These are phyloP conservation scores for Edolisoma coerulescens DNA, from an alignment of 2,113 vertebrate species.

Conservation along the genomic window DNA sequence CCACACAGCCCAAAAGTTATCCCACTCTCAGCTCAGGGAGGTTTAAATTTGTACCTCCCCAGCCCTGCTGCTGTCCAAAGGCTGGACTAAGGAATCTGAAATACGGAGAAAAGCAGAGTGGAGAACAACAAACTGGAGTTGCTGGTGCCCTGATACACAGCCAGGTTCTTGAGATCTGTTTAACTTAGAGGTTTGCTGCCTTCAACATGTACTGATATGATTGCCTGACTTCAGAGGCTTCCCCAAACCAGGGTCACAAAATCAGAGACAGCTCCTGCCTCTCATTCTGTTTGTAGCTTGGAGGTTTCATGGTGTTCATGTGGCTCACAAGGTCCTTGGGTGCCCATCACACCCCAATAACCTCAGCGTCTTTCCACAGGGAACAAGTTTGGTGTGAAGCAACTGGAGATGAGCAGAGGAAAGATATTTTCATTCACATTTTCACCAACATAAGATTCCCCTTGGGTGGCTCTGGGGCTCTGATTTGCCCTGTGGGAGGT, in stretches of 20 bases:
- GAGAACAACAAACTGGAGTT: neutral
- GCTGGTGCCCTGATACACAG: neutral
- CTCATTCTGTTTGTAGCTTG: neutral
- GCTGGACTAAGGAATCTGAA: neutral
- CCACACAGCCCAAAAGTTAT: fast-evolving
- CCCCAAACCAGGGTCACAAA: neutral
- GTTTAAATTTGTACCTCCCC: too few species aligned
- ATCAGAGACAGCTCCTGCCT: neutral
- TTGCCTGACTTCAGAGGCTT: neutral
- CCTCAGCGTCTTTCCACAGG: neutral
- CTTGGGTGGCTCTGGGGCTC: neutral
- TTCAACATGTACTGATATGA: fast-evolving
- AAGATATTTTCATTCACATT: neutral
- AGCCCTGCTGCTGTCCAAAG: neutral
- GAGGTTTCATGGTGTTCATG: fast-evolving
- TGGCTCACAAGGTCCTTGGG: neutral
- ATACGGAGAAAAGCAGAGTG: neutral
- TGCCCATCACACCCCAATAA: neutral
- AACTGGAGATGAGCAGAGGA: neutral
- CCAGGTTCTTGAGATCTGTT: neutral
- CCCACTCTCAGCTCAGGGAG: neutral
- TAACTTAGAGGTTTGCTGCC: neutral
- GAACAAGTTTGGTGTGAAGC: neutral
- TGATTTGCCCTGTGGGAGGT: neutral
- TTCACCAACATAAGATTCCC: neutral